Base-by-base conservation (phyloP, 2,888 invertebrate species). In the Campoplex capitator region DNA sequence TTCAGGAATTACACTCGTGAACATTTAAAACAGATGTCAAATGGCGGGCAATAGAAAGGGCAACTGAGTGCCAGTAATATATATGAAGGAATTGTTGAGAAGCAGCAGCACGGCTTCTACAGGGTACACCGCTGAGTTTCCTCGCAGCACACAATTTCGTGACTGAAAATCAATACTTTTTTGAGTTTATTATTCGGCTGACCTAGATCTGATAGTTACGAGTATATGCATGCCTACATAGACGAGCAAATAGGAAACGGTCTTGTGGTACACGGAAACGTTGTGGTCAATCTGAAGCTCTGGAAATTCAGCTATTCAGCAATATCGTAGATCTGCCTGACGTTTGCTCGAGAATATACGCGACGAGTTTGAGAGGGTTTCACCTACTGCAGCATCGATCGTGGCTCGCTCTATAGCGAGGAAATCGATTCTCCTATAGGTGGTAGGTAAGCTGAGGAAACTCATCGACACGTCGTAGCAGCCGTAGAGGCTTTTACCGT, bases 401-500 rank as follows among this genome's bases (percentile, higher is more conserved):
- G 23, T 23, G 32, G 11, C 9, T 58, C 58, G 13, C 23, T 42
- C 42, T 58, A 23, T n/a, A 38, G 23, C 16, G 16, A n/a, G 54
- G 11, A 42, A 38, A 56, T 74, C 56, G 74, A 74, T 74, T 42
- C 23, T 4, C 42, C 23, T 42, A 74, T 42, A 74, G 56, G 74
- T 74, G 74, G 56, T 74, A 56, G 74, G 38, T 28, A 58, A 74
- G 74, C 74, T 38, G n/a, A 38, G 56, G 42, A 74, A 74, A 58
- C n/a, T 51, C 13, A 74, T 35, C 8, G 74, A 74, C 56, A 56
- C 74, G 38, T 58, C 38, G 42, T 48, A 48, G 51, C 32, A 32
- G 54, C n/a, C n/a, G 35, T 35, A 35, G 35, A 73, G 73, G 51
- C 48, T 54, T 13, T 18, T 73, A n/a, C 35, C 54, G 48, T 11